These are phyloP conservation scores for Syngnathus scovelli DNA, from an alignment of 2,113 vertebrate genomes.

Conservation along the genomic window DNA sequence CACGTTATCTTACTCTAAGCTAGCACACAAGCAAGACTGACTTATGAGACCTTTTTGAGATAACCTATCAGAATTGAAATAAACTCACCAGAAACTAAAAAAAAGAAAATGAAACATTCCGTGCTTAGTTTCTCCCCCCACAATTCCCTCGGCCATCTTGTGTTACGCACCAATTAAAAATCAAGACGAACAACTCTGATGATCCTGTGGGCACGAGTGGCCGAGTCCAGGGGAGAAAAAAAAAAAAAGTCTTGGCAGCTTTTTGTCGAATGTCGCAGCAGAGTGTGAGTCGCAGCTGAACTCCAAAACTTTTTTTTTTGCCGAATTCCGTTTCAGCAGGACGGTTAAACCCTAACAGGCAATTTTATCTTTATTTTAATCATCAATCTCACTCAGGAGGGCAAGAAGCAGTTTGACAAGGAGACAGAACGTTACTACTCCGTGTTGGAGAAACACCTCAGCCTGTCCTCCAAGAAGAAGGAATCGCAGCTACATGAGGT, in stretches of 20 bases:
- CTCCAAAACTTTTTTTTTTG: constrained; percentile 19
- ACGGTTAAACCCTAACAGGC: neutral
- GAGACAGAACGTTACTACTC: constrained; percentile 98
- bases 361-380: neutral
- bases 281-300: constrained; percentile 41
- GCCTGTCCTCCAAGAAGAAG: constrained; percentile 94
- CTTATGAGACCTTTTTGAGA: neutral
- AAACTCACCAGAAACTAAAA: neutral
- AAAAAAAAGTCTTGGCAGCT: neutral
- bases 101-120: neutral
- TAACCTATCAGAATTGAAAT: neutral
- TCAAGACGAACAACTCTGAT: neutral
- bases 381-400: constrained; percentile 75
- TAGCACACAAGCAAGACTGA: neutral
- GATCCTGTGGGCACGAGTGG: neutral
- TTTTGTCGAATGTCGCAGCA: constrained; percentile 46
- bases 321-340: constrained; percentile 15
- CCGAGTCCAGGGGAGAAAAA: neutral
- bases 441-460: constrained; percentile 92
- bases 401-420: constrained; percentile 99
- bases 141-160: neutral
- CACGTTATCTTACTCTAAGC: constrained; percentile 10
- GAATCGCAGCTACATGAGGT: constrained; percentile 93
- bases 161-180: neutral
- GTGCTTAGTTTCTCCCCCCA: neutral